Evolutionary conservation across 2,888 invertebrate species (phyloP), one percentile per base, ranked within the genome.

Genomic region (Netelia virgata): DNA sequence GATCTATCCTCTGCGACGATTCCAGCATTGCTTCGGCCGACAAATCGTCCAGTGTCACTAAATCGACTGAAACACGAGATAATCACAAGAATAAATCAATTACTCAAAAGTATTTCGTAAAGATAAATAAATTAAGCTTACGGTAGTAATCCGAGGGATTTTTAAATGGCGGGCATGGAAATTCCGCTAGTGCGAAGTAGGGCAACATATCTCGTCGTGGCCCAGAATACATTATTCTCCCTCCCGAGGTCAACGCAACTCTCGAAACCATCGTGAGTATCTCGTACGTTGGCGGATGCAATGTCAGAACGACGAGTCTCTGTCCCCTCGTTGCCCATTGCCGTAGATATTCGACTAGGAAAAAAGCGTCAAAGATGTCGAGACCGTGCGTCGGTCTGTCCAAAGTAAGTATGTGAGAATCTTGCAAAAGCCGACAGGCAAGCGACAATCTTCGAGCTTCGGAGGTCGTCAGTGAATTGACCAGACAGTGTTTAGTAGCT

Each of bases 361-460:
- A 99, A 94, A 98, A 99, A 0, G 98, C 98, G 91, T 99, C 99
- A 90, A 99, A 98, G 86, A 99, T 98, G 91, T 99, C 98, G 96
- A 98, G 97, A 80, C 97, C 97, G 90, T 96, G 96, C 0, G 97
- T 97, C 0, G 98, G 97, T 94, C 98, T 97, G 93, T 98, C 98
- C 79, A 98, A 94, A 41, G 98, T 96, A 0, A 99, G 95, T 63
- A 99, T 95, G 83, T 98, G 97, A 88, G 97, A 97, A 91, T 98
- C 97, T 47, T 98, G 95, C 57, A 98, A 94, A 53, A 99, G 94
- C 89, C 98, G 97, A 90, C 98, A 98, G 0, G 98, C 99, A 1
- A 99, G 97, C 88, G 98, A 97, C 55, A 99, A 94, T 86, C 99
- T 95, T 83, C 97, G 96, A 87, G 96, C 96, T 94, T 99, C 98